Percentiles rank a stretch among this genome's conserved stretches.
These are phyloP conservation scores for Drosophila obscura DNA, from an alignment of 1,140 invertebrate genomes.

Conservation along the genomic window DNA sequence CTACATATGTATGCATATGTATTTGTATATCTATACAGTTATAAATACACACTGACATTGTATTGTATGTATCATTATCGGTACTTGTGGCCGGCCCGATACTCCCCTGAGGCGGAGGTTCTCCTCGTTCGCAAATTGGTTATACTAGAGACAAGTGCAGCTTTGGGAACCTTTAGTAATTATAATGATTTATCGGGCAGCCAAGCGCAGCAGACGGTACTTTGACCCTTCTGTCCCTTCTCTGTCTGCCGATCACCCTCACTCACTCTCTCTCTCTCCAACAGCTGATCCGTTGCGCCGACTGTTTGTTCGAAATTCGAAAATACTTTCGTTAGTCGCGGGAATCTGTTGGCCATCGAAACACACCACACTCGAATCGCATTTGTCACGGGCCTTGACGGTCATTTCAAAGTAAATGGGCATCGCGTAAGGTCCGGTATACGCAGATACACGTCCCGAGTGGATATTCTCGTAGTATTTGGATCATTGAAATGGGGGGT, in stretches of 20 bases:
- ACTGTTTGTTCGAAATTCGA: conserved; percentile 37
- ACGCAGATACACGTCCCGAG: conserved; percentile 3
- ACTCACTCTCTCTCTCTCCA: background rate
- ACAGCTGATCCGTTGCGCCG: conserved; percentile 24
- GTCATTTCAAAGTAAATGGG: conserved; percentile 42
- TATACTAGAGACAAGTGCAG: conserved; percentile 27
- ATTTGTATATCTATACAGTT: conserved; percentile 13
- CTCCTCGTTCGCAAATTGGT: conserved; percentile 5
- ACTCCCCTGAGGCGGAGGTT: conserved; percentile 1
- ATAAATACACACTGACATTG: conserved; percentile 12
- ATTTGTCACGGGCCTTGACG: conserved; percentile 36
- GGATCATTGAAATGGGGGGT: background rate
- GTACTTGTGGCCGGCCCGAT: no score
- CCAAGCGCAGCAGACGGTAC: conserved; percentile 37
- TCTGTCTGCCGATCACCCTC: background rate
- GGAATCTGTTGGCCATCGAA: conserved; percentile 31
- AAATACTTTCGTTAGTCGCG: conserved; percentile 51
- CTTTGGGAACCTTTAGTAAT: conserved; percentile 34
- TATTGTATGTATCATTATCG: conserved; percentile 16
- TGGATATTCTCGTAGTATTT: conserved; percentile 19
- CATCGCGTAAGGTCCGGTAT: conserved; percentile 20
- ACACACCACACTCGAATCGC: conserved; percentile 11
- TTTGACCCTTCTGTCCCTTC: conserved; percentile 40
- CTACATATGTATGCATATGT: background rate
- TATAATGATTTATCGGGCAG: conserved; percentile 39